phyloP scores from a whole-genome alignment of 1,140 invertebrate genomes.

The Philaenus spumarius region DNA sequence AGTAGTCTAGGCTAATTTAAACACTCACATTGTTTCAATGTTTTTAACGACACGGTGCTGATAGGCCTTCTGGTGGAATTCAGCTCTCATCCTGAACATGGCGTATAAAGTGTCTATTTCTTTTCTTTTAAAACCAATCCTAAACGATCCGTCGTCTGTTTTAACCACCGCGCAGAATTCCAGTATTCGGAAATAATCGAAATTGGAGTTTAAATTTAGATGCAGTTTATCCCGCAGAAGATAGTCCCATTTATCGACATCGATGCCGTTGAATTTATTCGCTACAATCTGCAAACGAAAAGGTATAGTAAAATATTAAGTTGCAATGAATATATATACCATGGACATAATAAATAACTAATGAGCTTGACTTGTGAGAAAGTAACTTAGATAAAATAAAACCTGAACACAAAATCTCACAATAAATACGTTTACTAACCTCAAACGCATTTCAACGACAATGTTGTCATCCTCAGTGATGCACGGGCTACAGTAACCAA shows the following conservation, averaged over 20 bases:
- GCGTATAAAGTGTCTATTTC: conserved; percentile 25
- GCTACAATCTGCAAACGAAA: conserved; percentile 55
- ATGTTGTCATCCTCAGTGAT: too few relatives aligned
- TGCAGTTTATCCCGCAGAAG: conserved; percentile 49
- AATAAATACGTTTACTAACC: too few relatives aligned
- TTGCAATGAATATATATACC: too few relatives aligned
- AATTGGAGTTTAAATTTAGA: conserved; percentile 25
- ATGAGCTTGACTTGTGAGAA: too few relatives aligned
- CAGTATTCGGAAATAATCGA: conserved; percentile 29
- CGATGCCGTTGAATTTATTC: conserved; percentile 54
- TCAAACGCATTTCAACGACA: too few relatives aligned
- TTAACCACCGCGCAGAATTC: conserved; percentile 21
- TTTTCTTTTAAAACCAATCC: conserved; percentile 28
- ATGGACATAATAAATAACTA: too few relatives aligned
- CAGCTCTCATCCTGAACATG: conserved; percentile 27
- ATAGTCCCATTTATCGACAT: conserved; percentile 71
- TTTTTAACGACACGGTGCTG: conserved; percentile 27
- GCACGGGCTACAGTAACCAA: too few relatives aligned
- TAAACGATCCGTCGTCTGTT: background rate
- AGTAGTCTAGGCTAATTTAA: too few relatives aligned
- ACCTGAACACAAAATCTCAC: too few relatives aligned
- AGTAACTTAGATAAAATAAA: too few relatives aligned
- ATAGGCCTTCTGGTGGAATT: conserved; percentile 28
- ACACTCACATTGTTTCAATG: conserved; percentile 30
- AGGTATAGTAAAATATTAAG: too few relatives aligned